Conservation (phyloP, 1,140 invertebrate species). For the Glomeris maerens region DNA sequence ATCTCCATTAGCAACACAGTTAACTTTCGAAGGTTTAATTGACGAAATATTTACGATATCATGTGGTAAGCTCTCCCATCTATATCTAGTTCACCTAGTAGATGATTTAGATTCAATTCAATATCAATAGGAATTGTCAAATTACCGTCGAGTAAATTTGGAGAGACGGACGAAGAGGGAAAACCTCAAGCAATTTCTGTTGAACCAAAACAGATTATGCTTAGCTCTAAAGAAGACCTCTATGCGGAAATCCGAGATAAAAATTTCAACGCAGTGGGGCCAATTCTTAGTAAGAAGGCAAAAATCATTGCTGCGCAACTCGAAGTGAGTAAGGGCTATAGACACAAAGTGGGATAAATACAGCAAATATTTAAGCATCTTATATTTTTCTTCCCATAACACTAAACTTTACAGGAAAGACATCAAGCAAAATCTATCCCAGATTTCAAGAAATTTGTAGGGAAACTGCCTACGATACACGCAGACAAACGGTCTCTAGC, state of each 20-base stretch:
- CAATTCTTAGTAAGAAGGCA: slow-evolving; percentile 69
- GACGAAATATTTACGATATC: slow-evolving; percentile 72
- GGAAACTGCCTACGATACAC: slow-evolving; percentile 71
- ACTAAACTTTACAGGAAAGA: slow-evolving; percentile 49
- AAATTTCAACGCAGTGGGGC: slow-evolving; percentile 83
- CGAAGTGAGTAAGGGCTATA: slow-evolving; percentile 36
- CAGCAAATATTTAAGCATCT: neutral
- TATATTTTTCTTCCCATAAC: slow-evolving; percentile 11
- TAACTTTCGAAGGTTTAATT: slow-evolving; percentile 94
- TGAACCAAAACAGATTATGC: slow-evolving; percentile 65
- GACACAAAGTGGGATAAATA: slow-evolving; percentile 8
- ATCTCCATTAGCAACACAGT: slow-evolving; percentile 79
- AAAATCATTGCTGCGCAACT: slow-evolving; percentile 67
- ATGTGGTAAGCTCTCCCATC: slow-evolving; percentile 39
- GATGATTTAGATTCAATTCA: neutral
- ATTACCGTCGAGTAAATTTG: slow-evolving; percentile 70
- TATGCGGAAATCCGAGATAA: slow-evolving; percentile 82
- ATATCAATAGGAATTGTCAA: slow-evolving; percentile 26
- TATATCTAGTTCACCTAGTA: neutral
- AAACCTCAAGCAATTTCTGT: slow-evolving; percentile 40
- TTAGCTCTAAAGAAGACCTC: slow-evolving; percentile 81
- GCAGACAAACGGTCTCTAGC: slow-evolving; percentile 69
- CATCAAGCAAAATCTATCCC: slow-evolving; percentile 74
- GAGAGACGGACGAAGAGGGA: slow-evolving; percentile 46
- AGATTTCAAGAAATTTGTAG: slow-evolving; percentile 88